These are phyloP conservation scores for Parauchenoglanis ngamensis DNA, from an alignment of 2,797 vertebrate species.

Conservation along the genomic window DNA sequence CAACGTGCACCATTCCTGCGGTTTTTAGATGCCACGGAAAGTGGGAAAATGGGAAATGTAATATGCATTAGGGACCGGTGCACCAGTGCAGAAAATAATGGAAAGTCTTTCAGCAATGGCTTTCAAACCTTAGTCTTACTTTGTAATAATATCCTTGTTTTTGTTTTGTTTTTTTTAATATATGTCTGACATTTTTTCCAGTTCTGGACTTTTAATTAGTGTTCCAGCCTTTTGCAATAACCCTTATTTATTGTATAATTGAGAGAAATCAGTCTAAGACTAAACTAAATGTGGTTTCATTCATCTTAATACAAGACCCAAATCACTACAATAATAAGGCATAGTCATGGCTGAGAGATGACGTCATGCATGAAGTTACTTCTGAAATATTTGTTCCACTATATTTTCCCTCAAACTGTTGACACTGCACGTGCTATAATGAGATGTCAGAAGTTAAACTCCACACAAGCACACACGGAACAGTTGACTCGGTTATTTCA, in stretches of 20 bases:
- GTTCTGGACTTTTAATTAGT: background rate
- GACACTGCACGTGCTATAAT: background rate
- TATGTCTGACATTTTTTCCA: background rate
- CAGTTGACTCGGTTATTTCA: slow-evolving; percentile 61
- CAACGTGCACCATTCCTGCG: background rate
- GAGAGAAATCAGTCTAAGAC: background rate
- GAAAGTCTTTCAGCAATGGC: background rate
- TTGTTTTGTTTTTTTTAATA: background rate
- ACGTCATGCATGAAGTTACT: background rate
- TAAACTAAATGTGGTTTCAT: background rate
- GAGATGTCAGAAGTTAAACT: background rate
- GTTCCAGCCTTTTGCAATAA: background rate
- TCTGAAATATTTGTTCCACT: background rate
- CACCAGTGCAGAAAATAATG: background rate
- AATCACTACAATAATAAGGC: background rate
- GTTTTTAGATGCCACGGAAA: background rate
- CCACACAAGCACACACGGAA: background rate
- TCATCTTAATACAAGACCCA: background rate
- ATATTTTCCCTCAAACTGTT: too few species aligned
- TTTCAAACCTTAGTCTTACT: background rate
- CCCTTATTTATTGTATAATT: background rate
- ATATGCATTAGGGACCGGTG: background rate
- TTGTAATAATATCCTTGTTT: background rate
- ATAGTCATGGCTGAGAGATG: too few species aligned
- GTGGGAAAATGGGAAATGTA: background rate